A percentile compares a stretch with the other conserved stretches of the same genome.
Conservation (phyloP, 2,888 invertebrate species). For the Prosopocoilus inquinatus region DNA sequence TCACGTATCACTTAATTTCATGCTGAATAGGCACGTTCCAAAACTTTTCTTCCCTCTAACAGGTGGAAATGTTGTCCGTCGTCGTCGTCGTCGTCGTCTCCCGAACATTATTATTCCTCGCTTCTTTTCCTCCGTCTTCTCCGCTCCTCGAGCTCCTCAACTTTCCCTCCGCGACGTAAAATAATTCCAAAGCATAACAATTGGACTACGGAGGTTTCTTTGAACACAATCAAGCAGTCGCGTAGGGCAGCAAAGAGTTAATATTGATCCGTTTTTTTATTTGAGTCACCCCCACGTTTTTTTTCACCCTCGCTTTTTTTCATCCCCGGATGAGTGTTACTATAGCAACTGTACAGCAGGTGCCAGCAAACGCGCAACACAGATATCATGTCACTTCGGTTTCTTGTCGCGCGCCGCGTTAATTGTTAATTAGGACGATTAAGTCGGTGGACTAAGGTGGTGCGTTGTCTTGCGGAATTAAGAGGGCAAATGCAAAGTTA, state of each 20-base stretch:
- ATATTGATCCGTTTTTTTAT: slow-evolving; percentile 68
- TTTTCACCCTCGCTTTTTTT: slow-evolving; percentile 58
- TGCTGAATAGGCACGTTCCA: background rate
- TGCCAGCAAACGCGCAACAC: slow-evolving; percentile 53
- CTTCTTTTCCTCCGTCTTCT: slow-evolving; percentile 1
- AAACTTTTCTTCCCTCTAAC: too few species aligned
- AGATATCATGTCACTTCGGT: slow-evolving; percentile 49
- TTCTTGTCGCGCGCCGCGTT: slow-evolving; percentile 16
- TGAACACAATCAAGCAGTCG: slow-evolving; percentile 41
- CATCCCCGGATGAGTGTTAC: slow-evolving; percentile 61
- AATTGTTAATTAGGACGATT: slow-evolving; percentile 2
- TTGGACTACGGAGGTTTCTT: slow-evolving; percentile 38
- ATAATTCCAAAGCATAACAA: slow-evolving; percentile 33
- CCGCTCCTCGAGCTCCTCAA: background rate
- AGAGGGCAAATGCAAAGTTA: too few species aligned
- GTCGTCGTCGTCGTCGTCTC: too few species aligned
- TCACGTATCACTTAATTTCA: background rate
- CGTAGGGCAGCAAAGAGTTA: slow-evolving; percentile 62
- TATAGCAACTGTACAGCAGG: slow-evolving; percentile 62
- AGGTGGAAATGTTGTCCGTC: too few species aligned
- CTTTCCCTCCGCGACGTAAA: background rate
- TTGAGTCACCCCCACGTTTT: slow-evolving; percentile 63
- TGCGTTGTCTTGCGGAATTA: too few species aligned
- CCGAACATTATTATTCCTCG: background rate
- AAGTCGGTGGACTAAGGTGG: background rate